These are phyloP conservation scores for Lutjanus campechanus DNA, from an alignment of 2,797 vertebrate genomes.

Conservation along the genomic window DNA sequence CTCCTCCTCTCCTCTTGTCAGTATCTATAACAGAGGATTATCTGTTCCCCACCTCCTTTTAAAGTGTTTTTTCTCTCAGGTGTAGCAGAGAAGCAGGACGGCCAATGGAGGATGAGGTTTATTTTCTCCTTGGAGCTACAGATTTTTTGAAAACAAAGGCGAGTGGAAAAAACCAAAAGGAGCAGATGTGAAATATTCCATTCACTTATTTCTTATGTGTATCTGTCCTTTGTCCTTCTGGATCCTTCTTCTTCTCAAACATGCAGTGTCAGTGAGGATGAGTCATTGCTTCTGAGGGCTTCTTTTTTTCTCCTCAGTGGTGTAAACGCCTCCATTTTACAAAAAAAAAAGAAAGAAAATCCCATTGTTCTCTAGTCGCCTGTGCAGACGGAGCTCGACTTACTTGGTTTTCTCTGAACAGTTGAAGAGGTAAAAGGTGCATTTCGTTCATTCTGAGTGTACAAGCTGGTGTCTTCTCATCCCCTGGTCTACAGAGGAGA, in stretches of 20 bases:
- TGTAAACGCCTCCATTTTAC: constrained; percentile 13
- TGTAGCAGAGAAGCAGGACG: constrained; percentile 1
- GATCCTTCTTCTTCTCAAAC: neutral
- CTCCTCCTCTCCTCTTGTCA: constrained; percentile 17
- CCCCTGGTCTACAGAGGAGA: constrained; percentile 20
- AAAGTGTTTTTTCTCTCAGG: neutral
- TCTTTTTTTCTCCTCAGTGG: neutral
- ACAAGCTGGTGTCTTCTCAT: constrained; percentile 22
- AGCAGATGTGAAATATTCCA: constrained; percentile 37
- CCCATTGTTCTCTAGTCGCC: constrained; percentile 22
- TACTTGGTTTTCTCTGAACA: constrained; percentile 11
- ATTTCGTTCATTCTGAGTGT: neutral
- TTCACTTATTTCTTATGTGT: neutral
- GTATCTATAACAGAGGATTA: constrained; percentile 31
- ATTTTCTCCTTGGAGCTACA: neutral
- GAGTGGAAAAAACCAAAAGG: constrained; percentile 4
- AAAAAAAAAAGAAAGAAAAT: neutral
- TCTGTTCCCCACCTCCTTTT: neutral
- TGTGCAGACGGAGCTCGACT: constrained; percentile 52
- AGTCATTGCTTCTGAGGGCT: constrained; percentile 37
- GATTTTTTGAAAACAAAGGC: constrained; percentile 8
- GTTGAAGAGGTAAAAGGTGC: constrained; percentile 48
- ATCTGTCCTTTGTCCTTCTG: constrained; percentile 12
- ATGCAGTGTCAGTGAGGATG: constrained; percentile 19
- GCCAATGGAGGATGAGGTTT: neutral